Evolutionary conservation across 2,888 invertebrate genomes (phyloP).

Genomic region (Hirtodrosophila cameraria): DNA sequence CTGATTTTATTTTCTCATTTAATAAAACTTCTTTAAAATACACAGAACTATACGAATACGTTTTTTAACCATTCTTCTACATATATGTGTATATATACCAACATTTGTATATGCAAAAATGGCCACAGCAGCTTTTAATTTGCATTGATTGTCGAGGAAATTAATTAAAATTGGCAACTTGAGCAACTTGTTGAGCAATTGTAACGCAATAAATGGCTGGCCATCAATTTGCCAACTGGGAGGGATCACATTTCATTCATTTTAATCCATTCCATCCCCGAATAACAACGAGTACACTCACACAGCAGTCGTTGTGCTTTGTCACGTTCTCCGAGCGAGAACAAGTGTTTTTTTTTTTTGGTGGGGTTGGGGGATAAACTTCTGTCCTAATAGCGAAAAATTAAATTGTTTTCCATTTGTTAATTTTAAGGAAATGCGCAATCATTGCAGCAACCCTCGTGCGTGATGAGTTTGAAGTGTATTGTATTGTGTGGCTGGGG

Average conservation of each 20-base stretch:
- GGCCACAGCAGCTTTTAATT: constrained; percentile 17
- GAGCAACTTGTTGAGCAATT: constrained; percentile 54
- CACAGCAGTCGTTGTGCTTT: constrained; percentile 24
- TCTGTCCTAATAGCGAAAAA: constrained; percentile 26
- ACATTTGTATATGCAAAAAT: too few relatives aligned
- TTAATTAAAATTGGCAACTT: constrained; percentile 52
- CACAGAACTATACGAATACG: too few relatives aligned
- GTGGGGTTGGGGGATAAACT: constrained; percentile 1
- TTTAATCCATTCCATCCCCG: constrained; percentile 14
- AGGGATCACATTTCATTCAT: constrained; percentile 49
- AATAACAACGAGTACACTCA: background rate
- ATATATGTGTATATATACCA: too few relatives aligned
- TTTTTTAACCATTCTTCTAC: too few relatives aligned
- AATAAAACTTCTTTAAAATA: too few relatives aligned
- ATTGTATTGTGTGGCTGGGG: background rate
- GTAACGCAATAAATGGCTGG: constrained; percentile 36
- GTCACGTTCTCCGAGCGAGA: constrained; percentile 24
- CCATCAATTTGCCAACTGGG: constrained; percentile 46
- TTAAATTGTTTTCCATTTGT: constrained; percentile 53
- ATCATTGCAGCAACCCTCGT: constrained; percentile 59
- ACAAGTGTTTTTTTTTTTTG: too few relatives aligned
- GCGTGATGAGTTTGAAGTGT: constrained; percentile 11
- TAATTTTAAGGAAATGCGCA: constrained; percentile 29
- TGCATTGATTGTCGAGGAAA: constrained; percentile 55
- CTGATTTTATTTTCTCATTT: too few relatives aligned